These are phyloP conservation scores for Zeugodacus cucurbitae DNA, from an alignment of 1,140 invertebrate genomes.

Conservation along the genomic window DNA sequence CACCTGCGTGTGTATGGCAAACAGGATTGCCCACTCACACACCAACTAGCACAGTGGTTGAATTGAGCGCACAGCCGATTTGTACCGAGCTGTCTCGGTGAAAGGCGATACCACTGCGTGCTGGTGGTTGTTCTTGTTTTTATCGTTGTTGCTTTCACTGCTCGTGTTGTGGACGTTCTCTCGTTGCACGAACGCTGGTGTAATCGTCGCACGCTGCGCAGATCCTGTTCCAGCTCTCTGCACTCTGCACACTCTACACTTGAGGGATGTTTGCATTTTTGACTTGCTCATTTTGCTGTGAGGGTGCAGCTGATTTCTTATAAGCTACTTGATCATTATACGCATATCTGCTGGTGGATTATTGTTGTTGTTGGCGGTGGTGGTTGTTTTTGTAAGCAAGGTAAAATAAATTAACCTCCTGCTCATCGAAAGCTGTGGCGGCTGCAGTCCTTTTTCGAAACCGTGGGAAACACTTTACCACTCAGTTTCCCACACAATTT, in stretches of 20 bases:
- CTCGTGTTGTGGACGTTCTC: not conserved
- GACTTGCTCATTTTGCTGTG: constrained; percentile 45
- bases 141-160: not conserved
- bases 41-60: not conserved
- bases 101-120: not conserved
- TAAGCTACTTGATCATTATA: constrained; percentile 49
- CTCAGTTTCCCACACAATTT: constrained; percentile 66
- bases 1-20: not conserved
- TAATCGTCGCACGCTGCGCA: constrained; percentile 9
- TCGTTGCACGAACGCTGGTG: not conserved
- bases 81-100: not conserved
- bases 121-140: not conserved
- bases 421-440: constrained; percentile 43
- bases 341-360: constrained; percentile 54
- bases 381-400: constrained; percentile 41
- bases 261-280: constrained; percentile 42
- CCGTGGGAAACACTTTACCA: constrained; percentile 66
- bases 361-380: constrained; percentile 51
- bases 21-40: constrained; percentile 7
- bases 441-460: constrained; percentile 50
- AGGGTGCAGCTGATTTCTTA: constrained; percentile 33
- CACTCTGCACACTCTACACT: not conserved
- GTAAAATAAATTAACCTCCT: constrained; percentile 40
- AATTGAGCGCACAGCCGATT: not conserved
- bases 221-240: constrained; percentile 18